A percentile compares a stretch with the other conserved stretches of the same genome.
Conservation (phyloP, 2,888 invertebrate genomes). For the Seira musarum region DNA sequence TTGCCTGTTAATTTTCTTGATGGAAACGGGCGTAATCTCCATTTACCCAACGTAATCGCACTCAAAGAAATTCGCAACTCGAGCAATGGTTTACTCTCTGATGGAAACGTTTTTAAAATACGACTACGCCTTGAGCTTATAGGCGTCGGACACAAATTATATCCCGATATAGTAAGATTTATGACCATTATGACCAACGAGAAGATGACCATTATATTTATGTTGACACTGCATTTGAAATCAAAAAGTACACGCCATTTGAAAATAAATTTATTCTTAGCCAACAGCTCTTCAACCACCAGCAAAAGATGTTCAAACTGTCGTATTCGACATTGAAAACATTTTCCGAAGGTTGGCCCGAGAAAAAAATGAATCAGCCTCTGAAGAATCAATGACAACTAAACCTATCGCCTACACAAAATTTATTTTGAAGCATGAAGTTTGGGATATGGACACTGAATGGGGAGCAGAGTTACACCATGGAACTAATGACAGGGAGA, state of each 20-base stretch:
- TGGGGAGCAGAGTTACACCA: constrained; percentile 37
- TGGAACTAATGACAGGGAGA: not conserved
- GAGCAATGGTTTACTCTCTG: constrained; percentile 35
- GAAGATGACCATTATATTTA: too few species aligned
- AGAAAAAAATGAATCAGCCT: not conserved
- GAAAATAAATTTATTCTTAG: not conserved
- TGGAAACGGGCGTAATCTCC: constrained; percentile 43
- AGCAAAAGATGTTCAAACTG: constrained; percentile 44
- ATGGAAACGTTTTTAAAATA: constrained; percentile 37
- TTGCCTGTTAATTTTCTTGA: constrained; percentile 50
- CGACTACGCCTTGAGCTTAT: constrained; percentile 45
- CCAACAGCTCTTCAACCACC: not conserved
- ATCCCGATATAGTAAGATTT: constrained; percentile 24
- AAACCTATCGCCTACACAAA: constrained; percentile 37
- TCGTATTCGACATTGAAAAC: constrained; percentile 43
- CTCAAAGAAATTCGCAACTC: constrained; percentile 41
- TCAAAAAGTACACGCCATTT: not conserved
- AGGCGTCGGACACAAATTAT: constrained; percentile 51
- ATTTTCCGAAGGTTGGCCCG: constrained; percentile 23
- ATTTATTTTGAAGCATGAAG: constrained; percentile 35
- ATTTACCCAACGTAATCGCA: constrained; percentile 40
- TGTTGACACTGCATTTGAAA: not conserved
- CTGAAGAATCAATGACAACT: not conserved
- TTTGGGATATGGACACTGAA: constrained; percentile 18
- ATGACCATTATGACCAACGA: too few species aligned